These are phyloP conservation scores for Porites lutea DNA, from an alignment of 64 coral and sea anemone genomes.

Conservation along the genomic window DNA sequence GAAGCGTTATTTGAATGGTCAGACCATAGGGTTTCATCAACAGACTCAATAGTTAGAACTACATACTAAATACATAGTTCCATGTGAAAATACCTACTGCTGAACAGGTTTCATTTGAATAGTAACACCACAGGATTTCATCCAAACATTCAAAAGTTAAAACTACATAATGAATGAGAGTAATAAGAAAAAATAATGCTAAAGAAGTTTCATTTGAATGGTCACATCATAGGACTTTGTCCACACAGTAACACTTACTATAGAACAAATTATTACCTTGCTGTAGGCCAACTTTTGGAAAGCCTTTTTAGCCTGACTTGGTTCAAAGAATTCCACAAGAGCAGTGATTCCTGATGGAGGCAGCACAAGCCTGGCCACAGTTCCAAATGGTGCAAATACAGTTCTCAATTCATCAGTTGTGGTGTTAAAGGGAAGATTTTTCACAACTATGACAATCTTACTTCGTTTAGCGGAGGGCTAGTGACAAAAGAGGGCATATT, in stretches of 20 bases:
- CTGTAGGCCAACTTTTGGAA: constrained; percentile 96
- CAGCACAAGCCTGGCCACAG: constrained; percentile 77
- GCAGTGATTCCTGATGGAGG: constrained; percentile 95
- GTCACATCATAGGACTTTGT: no score
- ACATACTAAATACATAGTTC: no score
- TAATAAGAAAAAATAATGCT: no score
- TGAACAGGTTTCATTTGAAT: no score
- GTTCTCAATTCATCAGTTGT: constrained; percentile 79
- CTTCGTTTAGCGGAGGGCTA: constrained; percentile 88
- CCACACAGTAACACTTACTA: background rate
- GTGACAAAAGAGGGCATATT: background rate
- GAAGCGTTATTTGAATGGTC: no score
- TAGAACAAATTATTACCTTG: constrained; percentile 54
- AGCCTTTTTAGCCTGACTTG: constrained; percentile 87
- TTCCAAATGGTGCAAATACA: constrained; percentile 88
- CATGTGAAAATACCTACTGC: no score
- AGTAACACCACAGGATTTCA: no score
- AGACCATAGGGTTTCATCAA: no score
- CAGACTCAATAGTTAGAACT: no score
- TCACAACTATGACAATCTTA: constrained; percentile 95
- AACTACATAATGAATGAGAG: no score
- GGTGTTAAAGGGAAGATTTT: constrained; percentile 94
- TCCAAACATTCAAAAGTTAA: no score
- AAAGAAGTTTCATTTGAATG: no score
- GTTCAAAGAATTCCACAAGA: constrained; percentile 84